These are phyloP conservation scores for Galeruca laticollis DNA, from an alignment of 2,888 invertebrate genomes.

Conservation along the genomic window DNA sequence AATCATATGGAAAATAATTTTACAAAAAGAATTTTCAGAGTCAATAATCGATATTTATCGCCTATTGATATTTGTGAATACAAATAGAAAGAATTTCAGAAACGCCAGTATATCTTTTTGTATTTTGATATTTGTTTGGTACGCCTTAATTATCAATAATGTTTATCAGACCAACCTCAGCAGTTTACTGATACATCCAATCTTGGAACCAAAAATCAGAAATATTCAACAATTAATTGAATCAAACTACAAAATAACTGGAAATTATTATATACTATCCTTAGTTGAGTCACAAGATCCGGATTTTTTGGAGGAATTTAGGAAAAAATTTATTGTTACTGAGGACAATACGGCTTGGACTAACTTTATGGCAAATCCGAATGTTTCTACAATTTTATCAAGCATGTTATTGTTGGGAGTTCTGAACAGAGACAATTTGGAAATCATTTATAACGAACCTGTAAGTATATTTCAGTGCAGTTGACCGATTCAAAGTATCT, in stretches of 20 bases:
- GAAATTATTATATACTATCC: background rate
- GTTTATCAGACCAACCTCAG: background rate
- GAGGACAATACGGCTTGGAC: background rate
- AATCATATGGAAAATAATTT: background rate
- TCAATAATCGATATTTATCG: background rate
- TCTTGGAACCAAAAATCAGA: background rate
- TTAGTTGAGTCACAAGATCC: background rate
- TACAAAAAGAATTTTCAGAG: background rate
- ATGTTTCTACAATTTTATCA: background rate
- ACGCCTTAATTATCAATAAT: conserved; percentile 1
- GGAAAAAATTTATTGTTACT: background rate
- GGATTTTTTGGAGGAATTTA: background rate
- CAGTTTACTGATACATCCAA: background rate
- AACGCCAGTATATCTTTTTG: background rate
- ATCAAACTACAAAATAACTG: conserved; percentile 1
- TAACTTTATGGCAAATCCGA: background rate
- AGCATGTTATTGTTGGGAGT: background rate
- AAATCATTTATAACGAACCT: background rate
- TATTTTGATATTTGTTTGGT: background rate
- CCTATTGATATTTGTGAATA: background rate
- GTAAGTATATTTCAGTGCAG: conserved; percentile 9
- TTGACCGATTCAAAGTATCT: too few relatives aligned
- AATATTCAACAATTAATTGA: background rate
- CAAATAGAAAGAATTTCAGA: background rate
- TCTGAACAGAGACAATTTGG: background rate